Evolutionary conservation across 2,797 vertebrate genomes (phyloP).

Genomic region (Parauchenoglanis ngamensis): DNA sequence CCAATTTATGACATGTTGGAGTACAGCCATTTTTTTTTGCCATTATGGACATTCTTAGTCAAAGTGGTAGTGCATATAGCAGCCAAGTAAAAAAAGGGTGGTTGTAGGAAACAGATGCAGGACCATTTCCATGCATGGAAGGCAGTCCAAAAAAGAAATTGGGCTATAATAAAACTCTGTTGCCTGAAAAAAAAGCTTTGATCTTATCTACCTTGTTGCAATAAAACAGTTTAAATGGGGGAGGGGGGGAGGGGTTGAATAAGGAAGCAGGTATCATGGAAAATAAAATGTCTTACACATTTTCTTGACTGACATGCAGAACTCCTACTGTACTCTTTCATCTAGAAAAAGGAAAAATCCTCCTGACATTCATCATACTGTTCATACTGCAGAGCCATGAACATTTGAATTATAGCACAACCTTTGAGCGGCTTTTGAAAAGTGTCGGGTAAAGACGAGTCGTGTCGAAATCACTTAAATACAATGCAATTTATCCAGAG

Average conservation of each 20-base stretch:
- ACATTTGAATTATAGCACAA: constrained; percentile 22
- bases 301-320: constrained; percentile 44
- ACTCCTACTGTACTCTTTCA: constrained; percentile 27
- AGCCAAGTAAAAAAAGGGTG: constrained; percentile 62
- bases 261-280: constrained; percentile 51
- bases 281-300: constrained; percentile 62
- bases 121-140: constrained; percentile 66
- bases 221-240: constrained; percentile 58
- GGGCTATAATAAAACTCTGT: constrained; percentile 67
- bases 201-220: constrained; percentile 65
- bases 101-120: constrained; percentile 70
- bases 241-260: constrained; percentile 48
- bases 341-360: constrained; percentile 18
- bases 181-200: constrained; percentile 64
- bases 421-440: constrained; percentile 57
- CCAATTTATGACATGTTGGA: constrained; percentile 68
- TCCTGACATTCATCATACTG: constrained; percentile 27
- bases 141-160: constrained; percentile 65
- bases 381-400: background rate
- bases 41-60: constrained; percentile 68
- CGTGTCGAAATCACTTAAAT: constrained; percentile 46
- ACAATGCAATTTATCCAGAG: background rate
- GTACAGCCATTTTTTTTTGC: constrained; percentile 68
- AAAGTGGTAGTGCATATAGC: constrained; percentile 58
- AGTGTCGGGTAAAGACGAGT: constrained; percentile 43